phyloP scores from a whole-genome alignment of 2,888 invertebrate genomes.

The Parelbella ahira region DNA sequence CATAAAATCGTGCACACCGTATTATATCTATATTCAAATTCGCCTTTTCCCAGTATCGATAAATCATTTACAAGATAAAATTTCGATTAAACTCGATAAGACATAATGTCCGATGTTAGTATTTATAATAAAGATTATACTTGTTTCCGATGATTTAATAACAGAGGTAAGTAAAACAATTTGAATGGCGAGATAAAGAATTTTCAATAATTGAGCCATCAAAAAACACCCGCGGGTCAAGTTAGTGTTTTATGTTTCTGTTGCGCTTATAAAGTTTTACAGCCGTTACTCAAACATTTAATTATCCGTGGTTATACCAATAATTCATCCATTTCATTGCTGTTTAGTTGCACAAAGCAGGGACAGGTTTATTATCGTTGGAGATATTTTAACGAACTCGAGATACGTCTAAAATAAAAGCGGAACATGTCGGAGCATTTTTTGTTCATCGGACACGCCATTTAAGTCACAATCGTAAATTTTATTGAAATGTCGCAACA shows the following conservation, averaged over 20 bases:
- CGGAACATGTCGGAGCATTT: constrained; percentile 66
- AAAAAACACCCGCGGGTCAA: constrained; percentile 19
- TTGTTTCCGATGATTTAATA: constrained; percentile 18
- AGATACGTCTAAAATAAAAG: constrained; percentile 71
- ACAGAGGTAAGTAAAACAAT: constrained; percentile 19
- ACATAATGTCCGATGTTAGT: constrained; percentile 5
- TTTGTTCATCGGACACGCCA: constrained; percentile 74
- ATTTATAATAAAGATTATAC: constrained; percentile 13
- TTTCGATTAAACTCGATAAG: constrained; percentile 8
- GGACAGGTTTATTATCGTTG: constrained; percentile 69
- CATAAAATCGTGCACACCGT: too few relatives aligned
- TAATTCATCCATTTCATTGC: constrained; percentile 57
- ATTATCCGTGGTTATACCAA: constrained; percentile 37
- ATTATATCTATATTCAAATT: too few relatives aligned
- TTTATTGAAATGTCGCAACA: constrained; percentile 80
- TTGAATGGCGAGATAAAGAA: constrained; percentile 21
- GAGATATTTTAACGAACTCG: constrained; percentile 77
- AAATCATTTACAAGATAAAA: constrained; percentile 10
- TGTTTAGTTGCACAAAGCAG: constrained; percentile 55
- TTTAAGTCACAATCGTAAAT: constrained; percentile 80
- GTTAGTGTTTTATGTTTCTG: constrained; percentile 21
- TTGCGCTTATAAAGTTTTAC: constrained; percentile 16
- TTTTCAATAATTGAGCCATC: constrained; percentile 24
- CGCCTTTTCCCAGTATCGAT: too few relatives aligned
- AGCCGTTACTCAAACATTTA: constrained; percentile 35